These are phyloP conservation scores for Drosophila niveifrons DNA, from an alignment of 2,888 invertebrate species.

Conservation along the genomic window DNA sequence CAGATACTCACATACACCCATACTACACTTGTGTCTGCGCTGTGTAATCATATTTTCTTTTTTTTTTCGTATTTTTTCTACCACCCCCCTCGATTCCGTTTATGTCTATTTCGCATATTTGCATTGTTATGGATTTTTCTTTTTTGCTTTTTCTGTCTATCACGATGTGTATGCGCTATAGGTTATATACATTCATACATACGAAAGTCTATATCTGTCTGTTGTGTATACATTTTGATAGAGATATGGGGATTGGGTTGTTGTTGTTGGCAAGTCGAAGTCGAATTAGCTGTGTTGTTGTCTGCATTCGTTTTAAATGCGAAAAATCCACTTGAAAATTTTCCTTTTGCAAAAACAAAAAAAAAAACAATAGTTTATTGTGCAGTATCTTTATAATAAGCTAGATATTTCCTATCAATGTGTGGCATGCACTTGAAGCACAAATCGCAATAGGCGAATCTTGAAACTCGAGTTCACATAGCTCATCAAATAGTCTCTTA, in stretches of 20 bases:
- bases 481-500: conserved; percentile 19
- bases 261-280: conserved; percentile 33
- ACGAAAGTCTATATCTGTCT: neutral
- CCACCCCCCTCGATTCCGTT: conserved; percentile 33
- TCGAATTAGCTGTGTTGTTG: conserved; percentile 44
- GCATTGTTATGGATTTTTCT: conserved; percentile 67
- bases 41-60: conserved; percentile 56
- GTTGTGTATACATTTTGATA: neutral
- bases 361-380: conserved; percentile 51
- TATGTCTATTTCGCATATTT: conserved; percentile 65
- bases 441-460: neutral
- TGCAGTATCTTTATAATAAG: conserved; percentile 7
- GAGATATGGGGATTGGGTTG: conserved; percentile 5
- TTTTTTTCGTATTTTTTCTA: conserved; percentile 17
- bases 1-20: conserved; percentile 33
- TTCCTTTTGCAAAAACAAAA: conserved; percentile 26
- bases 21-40: conserved; percentile 50
- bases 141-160: conserved; percentile 38
- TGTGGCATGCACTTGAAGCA: conserved; percentile 12
- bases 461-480: neutral
- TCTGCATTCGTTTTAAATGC: conserved; percentile 19
- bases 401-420: conserved; percentile 46
- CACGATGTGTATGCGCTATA: conserved; percentile 11
- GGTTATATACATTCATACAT: neutral
- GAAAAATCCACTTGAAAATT: conserved; percentile 45